Conservation (phyloP, 2,888 invertebrate genomes). For the Eupithecia insigniata region DNA sequence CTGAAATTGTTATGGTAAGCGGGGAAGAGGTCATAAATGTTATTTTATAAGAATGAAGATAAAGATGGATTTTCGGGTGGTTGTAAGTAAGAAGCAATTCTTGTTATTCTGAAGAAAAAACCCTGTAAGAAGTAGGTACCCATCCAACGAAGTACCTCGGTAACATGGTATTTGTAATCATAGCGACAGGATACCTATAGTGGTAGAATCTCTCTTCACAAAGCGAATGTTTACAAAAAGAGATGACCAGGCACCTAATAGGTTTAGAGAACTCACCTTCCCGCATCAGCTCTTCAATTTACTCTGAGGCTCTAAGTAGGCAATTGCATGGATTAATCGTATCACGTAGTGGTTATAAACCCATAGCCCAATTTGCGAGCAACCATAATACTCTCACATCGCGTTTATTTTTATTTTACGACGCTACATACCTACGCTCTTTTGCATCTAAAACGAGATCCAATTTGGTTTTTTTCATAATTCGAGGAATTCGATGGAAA, state of each 20-base stretch:
- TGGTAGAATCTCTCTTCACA: neutral
- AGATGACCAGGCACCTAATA: neutral
- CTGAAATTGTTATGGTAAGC: slow-evolving; percentile 3
- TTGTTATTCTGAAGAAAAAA: neutral
- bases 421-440: slow-evolving; percentile 26
- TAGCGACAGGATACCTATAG: too few species aligned
- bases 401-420: slow-evolving; percentile 43
- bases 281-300: neutral
- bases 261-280: neutral
- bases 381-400: slow-evolving; percentile 33
- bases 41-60: neutral
- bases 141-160: too few species aligned
- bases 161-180: too few species aligned
- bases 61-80: neutral
- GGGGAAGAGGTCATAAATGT: slow-evolving; percentile 1
- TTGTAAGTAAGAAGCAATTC: neutral
- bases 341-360: slow-evolving; percentile 13
- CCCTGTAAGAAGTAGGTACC: neutral
- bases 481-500: slow-evolving; percentile 25
- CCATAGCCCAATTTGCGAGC: slow-evolving; percentile 31
- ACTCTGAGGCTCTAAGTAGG: neutral
- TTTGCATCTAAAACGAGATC: slow-evolving; percentile 35
- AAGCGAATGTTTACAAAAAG: neutral
- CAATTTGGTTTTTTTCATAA: slow-evolving; percentile 43
- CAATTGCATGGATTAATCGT: slow-evolving; percentile 1